Conservation (phyloP, 2,888 invertebrate genomes). For the Limnephilus marmoratus region DNA sequence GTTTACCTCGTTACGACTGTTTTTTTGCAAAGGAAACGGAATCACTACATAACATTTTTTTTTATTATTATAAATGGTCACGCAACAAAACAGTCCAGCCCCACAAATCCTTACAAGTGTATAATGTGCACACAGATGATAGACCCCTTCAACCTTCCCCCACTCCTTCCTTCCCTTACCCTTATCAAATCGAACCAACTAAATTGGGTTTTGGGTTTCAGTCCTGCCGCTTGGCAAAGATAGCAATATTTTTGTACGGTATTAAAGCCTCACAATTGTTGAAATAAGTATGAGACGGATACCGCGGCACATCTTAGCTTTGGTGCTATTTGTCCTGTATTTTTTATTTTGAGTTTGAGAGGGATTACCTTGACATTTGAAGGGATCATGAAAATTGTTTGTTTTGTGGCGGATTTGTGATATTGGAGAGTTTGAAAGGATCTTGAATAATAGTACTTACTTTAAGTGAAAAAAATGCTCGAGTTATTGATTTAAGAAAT, state of each 20-base stretch:
- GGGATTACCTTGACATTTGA: constrained; percentile 47
- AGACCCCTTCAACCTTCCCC: not conserved
- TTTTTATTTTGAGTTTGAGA: constrained; percentile 21
- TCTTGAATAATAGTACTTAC: constrained; percentile 11
- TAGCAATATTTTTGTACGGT: constrained; percentile 54
- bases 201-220: constrained; percentile 63
- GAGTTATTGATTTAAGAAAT: not conserved
- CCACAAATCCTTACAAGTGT: constrained; percentile 44
- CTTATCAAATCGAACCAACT: constrained; percentile 57
- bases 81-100: constrained; percentile 1
- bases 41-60: not conserved
- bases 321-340: constrained; percentile 34
- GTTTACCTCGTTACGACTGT: not conserved
- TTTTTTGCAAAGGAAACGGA: not conserved
- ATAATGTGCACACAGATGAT: not conserved
- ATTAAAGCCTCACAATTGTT: constrained; percentile 36
- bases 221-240: constrained; percentile 45
- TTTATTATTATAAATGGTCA: not conserved
- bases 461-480: not conserved
- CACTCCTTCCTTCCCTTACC: not conserved
- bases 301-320: constrained; percentile 14
- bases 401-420: constrained; percentile 40
- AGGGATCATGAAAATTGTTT: constrained; percentile 36
- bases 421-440: constrained; percentile 12
- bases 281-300: constrained; percentile 8